These are phyloP conservation scores for Drosophila monieri DNA, from an alignment of 2,888 invertebrate species.

Conservation along the genomic window DNA sequence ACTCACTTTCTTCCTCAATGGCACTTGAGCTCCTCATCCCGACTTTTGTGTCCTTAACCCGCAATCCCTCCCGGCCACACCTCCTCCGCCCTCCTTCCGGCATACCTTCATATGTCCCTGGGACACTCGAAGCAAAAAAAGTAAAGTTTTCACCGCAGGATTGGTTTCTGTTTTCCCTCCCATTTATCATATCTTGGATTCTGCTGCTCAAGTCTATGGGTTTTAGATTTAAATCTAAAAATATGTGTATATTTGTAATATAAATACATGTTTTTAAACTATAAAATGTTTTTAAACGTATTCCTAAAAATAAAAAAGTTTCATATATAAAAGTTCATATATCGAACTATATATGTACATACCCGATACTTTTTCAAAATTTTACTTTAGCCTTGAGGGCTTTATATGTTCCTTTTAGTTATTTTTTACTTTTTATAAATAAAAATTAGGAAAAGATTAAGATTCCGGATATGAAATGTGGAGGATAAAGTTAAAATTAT, in stretches of 20 bases:
- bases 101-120: constrained; percentile 7
- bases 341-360: too few relatives aligned
- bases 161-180: not conserved
- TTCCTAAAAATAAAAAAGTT: too few relatives aligned
- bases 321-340: too few relatives aligned
- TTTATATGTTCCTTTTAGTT: too few relatives aligned
- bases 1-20: constrained; percentile 43
- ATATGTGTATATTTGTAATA: not conserved
- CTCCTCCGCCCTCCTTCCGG: not conserved
- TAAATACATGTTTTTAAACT: not conserved
- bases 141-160: not conserved
- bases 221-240: not conserved
- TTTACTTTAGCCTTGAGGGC: too few relatives aligned
- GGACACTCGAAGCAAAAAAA: constrained; percentile 1
- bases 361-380: too few relatives aligned
- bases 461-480: too few relatives aligned
- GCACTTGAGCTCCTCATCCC: constrained; percentile 43
- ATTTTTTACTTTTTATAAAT: too few relatives aligned
- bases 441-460: too few relatives aligned
- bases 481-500: not conserved
- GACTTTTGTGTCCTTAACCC: constrained; percentile 47
- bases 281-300: too few relatives aligned
- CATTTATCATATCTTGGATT: not conserved
- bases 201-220: not conserved
- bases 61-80: constrained; percentile 2